Evolutionary conservation across 2,888 invertebrate species (phyloP), one percentile per base, ranked within the genome.

Genomic region (Stenodera caucasica): DNA sequence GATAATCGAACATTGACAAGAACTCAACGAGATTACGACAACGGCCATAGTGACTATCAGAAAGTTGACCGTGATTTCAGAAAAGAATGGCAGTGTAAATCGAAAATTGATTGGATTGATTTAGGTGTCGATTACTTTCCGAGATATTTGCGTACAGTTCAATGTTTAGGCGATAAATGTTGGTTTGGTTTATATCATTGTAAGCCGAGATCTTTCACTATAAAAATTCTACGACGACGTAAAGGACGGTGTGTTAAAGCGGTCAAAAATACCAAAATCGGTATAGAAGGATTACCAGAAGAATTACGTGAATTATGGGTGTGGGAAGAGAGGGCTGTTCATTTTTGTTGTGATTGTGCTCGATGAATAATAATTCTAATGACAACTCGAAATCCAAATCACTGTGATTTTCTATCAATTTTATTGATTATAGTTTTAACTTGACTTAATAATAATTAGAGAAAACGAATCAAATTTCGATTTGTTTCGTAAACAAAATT

Each of bases 111-210:
- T 54, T 84, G 85, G 85, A 76, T 80, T 5, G 84, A 85, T 70
- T 73, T 85, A 49, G 85, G 85, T 0, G 52, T 72, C 0, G 81
- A 85, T 67, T 83, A 84, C 71, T 85, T 83, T 71, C 85, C 85
- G 3, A 75, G 84, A 40, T 85, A 82, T 70, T 70, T 85, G 21
- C 77, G 84, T 8, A 78, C 80, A 0, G 81, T 84, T 0, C 81
- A 83, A 60, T 85, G 85, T 70, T 74, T 77, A 21, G 71, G 77
- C 15, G 75, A 79, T 32, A 78, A 74, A 23, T 85, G 85, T 67
- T 85, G 84, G 84, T 84, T 83, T 67, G 81, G 81, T 1, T 78
- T 81, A 63, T 84, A 81, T 63, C 75, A 74, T 12, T 85, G 85
- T 72, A 78, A 79, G 51, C 81, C 84, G 4, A 76, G 79, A 64